phyloP scores from a whole-genome alignment of 2,888 invertebrate genomes.

The Platerodrilus igneus region DNA sequence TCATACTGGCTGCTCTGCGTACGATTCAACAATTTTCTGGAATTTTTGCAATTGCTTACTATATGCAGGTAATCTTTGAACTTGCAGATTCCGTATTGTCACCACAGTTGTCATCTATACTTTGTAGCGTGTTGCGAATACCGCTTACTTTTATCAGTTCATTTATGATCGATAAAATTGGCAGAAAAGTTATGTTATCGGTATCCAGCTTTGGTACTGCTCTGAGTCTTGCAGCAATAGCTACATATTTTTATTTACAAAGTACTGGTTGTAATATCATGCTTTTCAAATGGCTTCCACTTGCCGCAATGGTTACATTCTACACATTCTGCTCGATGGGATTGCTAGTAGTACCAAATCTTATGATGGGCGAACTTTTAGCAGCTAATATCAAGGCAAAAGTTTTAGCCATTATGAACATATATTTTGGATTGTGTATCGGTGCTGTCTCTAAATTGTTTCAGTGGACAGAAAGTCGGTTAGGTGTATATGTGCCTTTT shows the following conservation, averaged over 20 bases:
- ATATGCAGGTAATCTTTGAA: conserved; percentile 39
- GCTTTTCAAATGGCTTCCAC: conserved; percentile 27
- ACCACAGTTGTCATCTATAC: conserved; percentile 43
- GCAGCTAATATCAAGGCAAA: conserved; percentile 38
- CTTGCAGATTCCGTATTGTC: conserved; percentile 37
- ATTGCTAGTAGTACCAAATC: conserved; percentile 29
- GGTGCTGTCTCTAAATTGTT: conserved; percentile 36
- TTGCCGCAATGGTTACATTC: conserved; percentile 30
- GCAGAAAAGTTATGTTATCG: conserved; percentile 47
- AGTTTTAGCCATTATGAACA: conserved; percentile 33
- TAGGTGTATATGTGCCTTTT: conserved; percentile 37
- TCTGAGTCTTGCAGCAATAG: conserved; percentile 25
- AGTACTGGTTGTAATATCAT: background rate
- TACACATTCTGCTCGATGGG: conserved; percentile 31
- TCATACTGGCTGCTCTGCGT: conserved; percentile 54
- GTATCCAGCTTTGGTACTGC: conserved; percentile 48
- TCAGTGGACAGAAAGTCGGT: conserved; percentile 34
- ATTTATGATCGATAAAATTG: conserved; percentile 41
- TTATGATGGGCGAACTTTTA: conserved; percentile 34
- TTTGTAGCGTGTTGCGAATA: conserved; percentile 47
- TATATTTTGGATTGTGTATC: conserved; percentile 34
- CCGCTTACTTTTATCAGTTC: conserved; percentile 35
- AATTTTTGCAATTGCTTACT: conserved; percentile 33
- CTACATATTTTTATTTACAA: conserved; percentile 28
- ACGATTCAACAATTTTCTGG: conserved; percentile 37